Conservation (phyloP, 2,797 vertebrate genomes). For the Channallabes apus region DNA sequence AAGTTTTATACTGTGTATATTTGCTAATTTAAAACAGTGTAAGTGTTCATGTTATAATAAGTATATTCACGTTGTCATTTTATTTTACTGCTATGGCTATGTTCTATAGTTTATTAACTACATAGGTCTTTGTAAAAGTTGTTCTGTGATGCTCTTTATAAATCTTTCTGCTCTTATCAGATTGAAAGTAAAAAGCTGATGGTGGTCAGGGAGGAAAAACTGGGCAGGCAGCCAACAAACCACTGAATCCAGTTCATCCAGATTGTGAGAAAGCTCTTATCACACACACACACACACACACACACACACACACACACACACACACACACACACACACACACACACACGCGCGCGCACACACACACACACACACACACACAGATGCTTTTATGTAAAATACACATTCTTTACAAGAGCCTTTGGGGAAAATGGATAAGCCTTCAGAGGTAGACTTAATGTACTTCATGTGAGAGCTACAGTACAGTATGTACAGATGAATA, state of each 20-base stretch:
- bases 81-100: background rate
- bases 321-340: background rate
- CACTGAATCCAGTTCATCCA: constrained; percentile 1
- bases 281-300: background rate
- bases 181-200: background rate
- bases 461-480: no score
- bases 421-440: background rate
- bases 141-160: background rate
- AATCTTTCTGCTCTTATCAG: background rate
- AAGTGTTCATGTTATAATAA: background rate
- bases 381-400: background rate
- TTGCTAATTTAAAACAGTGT: no score
- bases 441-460: background rate
- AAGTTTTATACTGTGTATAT: no score
- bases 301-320: background rate
- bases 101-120: background rate
- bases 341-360: no score
- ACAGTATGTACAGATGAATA: background rate
- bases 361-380: background rate
- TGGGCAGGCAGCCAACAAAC: background rate
- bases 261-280: background rate
- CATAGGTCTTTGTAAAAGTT: background rate
- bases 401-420: background rate
- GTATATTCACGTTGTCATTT: background rate
- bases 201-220: background rate